Evolutionary conservation across 2,888 invertebrate genomes (phyloP), one percentile per base, ranked within the genome.

Genomic region (Chrysodeixis includens): DNA sequence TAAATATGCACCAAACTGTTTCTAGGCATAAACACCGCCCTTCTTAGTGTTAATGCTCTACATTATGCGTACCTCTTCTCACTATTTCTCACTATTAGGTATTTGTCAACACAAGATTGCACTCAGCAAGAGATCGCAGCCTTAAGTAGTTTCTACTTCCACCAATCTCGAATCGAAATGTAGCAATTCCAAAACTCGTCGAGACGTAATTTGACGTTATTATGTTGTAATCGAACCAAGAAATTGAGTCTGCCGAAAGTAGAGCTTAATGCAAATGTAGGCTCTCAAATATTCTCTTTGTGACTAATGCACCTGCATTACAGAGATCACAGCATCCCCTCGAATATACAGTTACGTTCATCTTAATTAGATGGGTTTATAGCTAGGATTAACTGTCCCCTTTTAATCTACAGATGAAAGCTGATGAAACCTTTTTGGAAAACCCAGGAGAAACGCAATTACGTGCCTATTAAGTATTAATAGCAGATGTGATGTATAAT

Each of bases 401-500:
- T 85, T 86, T 85, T 85, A 86, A 88, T 86, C 83, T 82, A 78
- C 72, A 83, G 79, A 84, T 79, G 79, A 81, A 82, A 81, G 79
- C 78, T 72, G 67, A 78, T 72, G 76, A 69, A 68, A 79, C 80
- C 82, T 84, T 81, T 81, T 82, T 79, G 76, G 61, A 62, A 72
- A 76, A 69, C 74, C 71, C 68, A 59, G 62, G 76, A 83, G 84
- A 76, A 82, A 85, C 78, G 84, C 86, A 89, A 90, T 90, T 88
- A 88, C 83, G 74, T 68, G 69, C 74, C 82, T 82, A 88, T 90
- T 88, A 89, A 87, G 79, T 87, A 91, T 91, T 89, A 85, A 89
- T 86, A 83, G 82, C 78, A 66, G 61, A 77, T 78, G 77, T 83
- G 74, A 79, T 78, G 76, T 85, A 82, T 82, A 83, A 85, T 82